A percentile compares a stretch with the other conserved stretches of the same genome.
Evolutionary conservation across 1,140 invertebrate genomes (phyloP).

Genomic region (Papilio polyxenes): DNA sequence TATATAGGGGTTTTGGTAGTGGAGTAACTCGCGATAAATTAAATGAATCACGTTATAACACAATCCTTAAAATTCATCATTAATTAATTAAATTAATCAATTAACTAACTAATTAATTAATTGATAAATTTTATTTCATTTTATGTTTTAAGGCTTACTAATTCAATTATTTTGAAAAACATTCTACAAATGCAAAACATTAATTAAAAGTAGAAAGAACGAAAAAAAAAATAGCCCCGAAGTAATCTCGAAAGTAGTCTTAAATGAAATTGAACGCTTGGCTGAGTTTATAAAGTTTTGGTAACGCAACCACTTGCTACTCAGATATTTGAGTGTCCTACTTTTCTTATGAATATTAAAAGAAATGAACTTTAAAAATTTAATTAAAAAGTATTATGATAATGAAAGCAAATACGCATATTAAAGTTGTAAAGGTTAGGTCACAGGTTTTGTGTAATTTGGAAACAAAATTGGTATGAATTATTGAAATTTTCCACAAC

Average conservation of each 20-base stretch:
- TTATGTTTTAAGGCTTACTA: too few species aligned
- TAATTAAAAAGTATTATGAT: neutral
- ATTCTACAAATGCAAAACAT: neutral
- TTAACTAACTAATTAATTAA: too few species aligned
- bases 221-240: conserved; percentile 1
- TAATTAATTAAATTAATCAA: too few species aligned
- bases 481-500: too few species aligned
- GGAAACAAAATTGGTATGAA: too few species aligned
- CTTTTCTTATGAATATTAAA: conserved; percentile 16
- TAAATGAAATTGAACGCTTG: conserved; percentile 16
- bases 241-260: conserved; percentile 10
- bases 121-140: too few species aligned
- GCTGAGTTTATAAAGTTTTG: conserved; percentile 21
- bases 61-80: too few species aligned
- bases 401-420: neutral
- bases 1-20: too few species aligned
- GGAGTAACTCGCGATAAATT: too few species aligned
- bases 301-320: neutral
- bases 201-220: neutral
- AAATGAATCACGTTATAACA: too few species aligned
- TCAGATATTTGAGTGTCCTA: conserved; percentile 14
- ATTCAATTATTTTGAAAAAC: neutral
- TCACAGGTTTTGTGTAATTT: too few species aligned
- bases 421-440: neutral
- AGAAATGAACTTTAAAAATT: conserved; percentile 3